A percentile compares a stretch with the other conserved stretches of the same genome.
Evolutionary conservation across 2,888 invertebrate genomes (phyloP).

Genomic region (Ametastegia equiseti): DNA sequence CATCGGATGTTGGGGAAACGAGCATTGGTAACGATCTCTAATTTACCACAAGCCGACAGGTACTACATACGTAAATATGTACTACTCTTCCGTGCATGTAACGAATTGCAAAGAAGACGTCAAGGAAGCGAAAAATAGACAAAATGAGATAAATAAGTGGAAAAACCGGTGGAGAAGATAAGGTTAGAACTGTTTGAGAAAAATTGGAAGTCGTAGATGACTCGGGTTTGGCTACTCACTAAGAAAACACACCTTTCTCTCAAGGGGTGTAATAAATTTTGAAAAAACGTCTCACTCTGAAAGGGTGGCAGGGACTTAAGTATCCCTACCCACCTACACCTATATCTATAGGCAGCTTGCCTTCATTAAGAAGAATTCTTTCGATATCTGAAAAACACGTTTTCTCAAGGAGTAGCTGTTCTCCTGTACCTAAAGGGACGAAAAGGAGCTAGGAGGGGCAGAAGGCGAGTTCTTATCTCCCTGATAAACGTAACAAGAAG

Average conservation of each 20-base stretch:
- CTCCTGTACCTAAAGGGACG: neutral
- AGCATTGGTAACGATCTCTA: constrained; percentile 26
- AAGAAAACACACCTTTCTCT: constrained; percentile 32
- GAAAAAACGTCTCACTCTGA: constrained; percentile 39
- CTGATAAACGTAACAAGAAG: constrained; percentile 47
- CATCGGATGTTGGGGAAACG: neutral
- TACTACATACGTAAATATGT: neutral
- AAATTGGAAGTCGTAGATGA: constrained; percentile 22
- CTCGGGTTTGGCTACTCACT: neutral
- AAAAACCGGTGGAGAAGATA: constrained; percentile 1
- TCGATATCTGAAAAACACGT: constrained; percentile 48
- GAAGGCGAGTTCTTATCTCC: constrained; percentile 11
- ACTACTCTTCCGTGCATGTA: neutral
- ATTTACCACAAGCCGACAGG: neutral
- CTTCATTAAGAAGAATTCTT: constrained; percentile 44
- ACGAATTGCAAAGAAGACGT: neutral
- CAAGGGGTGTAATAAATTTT: constrained; percentile 44
- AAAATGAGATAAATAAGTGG: too few species aligned
- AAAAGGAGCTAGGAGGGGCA: neutral
- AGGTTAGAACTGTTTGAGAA: constrained; percentile 37
- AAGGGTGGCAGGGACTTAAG: constrained; percentile 42
- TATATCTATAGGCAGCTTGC: neutral
- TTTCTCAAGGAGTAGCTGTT: constrained; percentile 13
- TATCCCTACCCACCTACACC: constrained; percentile 23
- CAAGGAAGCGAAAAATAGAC: neutral